These are phyloP conservation scores for Euphysa ruthae DNA, from an alignment of 30 jellyfish, hydroid and myxozoan genomes.

Conservation along the genomic window DNA sequence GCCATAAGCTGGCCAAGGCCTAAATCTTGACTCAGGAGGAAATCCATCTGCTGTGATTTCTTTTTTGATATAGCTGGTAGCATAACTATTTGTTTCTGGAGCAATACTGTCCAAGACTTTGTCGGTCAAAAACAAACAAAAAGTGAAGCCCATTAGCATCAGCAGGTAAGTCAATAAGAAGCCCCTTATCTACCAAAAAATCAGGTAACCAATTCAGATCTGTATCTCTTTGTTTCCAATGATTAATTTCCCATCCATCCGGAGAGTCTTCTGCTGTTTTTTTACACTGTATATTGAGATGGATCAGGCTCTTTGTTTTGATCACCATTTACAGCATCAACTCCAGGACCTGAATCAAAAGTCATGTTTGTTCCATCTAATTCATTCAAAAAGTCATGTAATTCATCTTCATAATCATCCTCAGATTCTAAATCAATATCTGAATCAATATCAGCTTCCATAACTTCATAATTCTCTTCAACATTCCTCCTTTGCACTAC, in stretches of 20 bases:
- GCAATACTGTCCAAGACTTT: constrained; percentile 8
- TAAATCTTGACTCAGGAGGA: no score
- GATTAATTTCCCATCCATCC: constrained; percentile 10
- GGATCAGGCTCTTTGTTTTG: constrained; percentile 10
- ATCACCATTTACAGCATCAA: constrained; percentile 4
- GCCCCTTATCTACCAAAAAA: background rate
- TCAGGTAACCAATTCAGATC: constrained; percentile 7
- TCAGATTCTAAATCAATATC: constrained; percentile 5
- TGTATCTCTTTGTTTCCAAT: constrained; percentile 2
- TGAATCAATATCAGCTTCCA: constrained; percentile 1
- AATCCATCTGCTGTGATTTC: no score
- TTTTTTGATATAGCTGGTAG: no score
- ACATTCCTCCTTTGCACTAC: constrained; percentile 2
- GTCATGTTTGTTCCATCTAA: background rate
- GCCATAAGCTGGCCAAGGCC: no score
- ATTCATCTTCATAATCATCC: constrained; percentile 9
- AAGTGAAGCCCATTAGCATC: constrained; percentile 6
- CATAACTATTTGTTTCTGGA: background rate
- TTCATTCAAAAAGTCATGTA: background rate
- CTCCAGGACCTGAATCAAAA: constrained; percentile 1
- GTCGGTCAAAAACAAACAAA: constrained; percentile 1
- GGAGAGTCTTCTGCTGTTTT: constrained; percentile 12
- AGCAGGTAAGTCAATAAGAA: constrained; percentile 4
- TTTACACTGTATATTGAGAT: background rate
- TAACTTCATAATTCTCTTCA: constrained; percentile 1